Percentiles rank a stretch among this genome's conserved stretches.
phyloP scores from a whole-genome alignment of 2,888 invertebrate species.

The Sarcophaga caerulescens region DNA sequence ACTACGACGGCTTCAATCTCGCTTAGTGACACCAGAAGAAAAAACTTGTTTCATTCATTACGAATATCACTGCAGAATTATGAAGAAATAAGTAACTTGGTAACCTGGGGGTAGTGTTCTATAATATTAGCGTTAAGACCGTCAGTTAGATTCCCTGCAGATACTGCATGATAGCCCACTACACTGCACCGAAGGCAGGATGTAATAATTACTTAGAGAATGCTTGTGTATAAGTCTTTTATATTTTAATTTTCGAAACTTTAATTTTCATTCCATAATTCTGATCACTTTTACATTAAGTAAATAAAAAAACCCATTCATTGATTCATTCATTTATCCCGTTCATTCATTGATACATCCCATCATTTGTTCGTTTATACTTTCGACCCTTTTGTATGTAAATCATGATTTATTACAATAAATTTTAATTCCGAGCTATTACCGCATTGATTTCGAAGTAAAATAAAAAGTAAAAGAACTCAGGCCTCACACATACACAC shows the following conservation, averaged over 20 bases:
- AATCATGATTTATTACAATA: constrained; percentile 68
- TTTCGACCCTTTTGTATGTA: constrained; percentile 45
- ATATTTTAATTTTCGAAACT: neutral
- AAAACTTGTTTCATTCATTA: no score
- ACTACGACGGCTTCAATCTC: no score
- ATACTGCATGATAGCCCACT: no score
- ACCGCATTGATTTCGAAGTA: constrained; percentile 57
- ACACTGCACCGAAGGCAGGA: no score
- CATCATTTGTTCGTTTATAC: constrained; percentile 10
- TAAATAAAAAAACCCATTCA: constrained; percentile 35
- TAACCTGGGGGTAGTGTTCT: no score
- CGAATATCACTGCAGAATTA: no score
- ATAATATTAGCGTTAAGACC: no score
- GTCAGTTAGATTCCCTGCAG: no score
- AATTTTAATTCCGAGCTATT: constrained; percentile 68
- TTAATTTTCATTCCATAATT: neutral
- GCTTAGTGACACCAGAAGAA: no score
- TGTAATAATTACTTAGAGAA: no score
- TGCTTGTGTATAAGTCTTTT: no score
- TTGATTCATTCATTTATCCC: constrained; percentile 32
- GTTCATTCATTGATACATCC: constrained; percentile 7
- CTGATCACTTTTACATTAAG: constrained; percentile 20
- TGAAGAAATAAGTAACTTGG: no score
- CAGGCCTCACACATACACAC: constrained; percentile 2
- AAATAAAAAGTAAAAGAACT: constrained; percentile 23